These are phyloP conservation scores for Spodoptera picta DNA, from an alignment of 2,888 invertebrate species.

Conservation along the genomic window DNA sequence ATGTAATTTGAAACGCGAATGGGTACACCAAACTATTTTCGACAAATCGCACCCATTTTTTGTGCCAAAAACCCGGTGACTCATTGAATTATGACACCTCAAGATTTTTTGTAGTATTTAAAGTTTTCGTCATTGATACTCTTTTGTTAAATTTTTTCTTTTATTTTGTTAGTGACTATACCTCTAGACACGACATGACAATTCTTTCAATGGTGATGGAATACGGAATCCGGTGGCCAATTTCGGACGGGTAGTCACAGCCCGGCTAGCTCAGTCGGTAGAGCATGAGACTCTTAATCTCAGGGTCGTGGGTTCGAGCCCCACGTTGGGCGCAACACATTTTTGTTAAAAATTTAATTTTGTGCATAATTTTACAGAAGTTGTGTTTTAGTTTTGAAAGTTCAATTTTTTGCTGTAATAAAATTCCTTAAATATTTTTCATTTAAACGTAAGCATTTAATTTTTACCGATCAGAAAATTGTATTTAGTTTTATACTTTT, in stretches of 20 bases:
- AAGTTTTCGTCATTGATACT: background rate
- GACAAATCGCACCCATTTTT: too few species aligned
- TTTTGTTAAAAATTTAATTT: constrained; percentile 45
- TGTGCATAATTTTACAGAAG: too few species aligned
- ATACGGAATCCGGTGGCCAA: background rate
- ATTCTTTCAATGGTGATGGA: constrained; percentile 2
- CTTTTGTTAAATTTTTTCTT: constrained; percentile 5
- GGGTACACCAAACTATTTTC: constrained; percentile 6
- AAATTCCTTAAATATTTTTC: too few species aligned
- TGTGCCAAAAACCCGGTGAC: background rate
- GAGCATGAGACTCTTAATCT: constrained; percentile 90
- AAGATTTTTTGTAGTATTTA: background rate
- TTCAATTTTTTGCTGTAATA: too few species aligned
- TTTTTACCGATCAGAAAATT: too few species aligned
- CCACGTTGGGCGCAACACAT: constrained; percentile 86
- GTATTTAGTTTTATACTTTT: too few species aligned
- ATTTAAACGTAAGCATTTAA: too few species aligned
- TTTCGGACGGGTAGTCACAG: constrained; percentile 1
- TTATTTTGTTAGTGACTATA: constrained; percentile 7
- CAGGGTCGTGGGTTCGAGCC: constrained; percentile 91
- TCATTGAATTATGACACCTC: constrained; percentile 20
- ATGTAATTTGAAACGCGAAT: background rate
- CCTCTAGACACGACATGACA: background rate
- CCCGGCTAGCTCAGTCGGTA: constrained; percentile 90
- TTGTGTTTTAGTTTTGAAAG: too few species aligned